Conservation (phyloP, 2,888 invertebrate genomes). For the Adineta ricciae region DNA sequence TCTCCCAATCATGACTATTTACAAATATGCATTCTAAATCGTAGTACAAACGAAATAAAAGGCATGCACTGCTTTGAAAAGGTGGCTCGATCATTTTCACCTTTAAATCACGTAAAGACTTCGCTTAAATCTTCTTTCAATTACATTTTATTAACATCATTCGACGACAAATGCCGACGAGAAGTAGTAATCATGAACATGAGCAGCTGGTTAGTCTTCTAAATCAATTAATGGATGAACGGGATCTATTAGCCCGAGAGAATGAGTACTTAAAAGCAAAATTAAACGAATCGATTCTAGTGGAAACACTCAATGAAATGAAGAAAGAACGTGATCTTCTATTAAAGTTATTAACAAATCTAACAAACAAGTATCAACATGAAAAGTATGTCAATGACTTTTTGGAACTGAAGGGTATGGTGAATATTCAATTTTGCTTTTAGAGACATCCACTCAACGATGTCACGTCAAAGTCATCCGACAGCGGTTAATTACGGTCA, state of each 20-base stretch:
- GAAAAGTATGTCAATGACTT: too few species aligned
- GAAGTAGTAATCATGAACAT: background rate
- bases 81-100: background rate
- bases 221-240: background rate
- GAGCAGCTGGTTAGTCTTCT: background rate
- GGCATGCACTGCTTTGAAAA: background rate
- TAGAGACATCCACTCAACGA: too few species aligned
- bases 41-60: background rate
- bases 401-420: too few species aligned
- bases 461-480: background rate
- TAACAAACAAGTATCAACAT: background rate
- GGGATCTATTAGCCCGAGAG: background rate
- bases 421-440: too few species aligned
- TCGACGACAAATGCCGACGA: background rate
- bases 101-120: background rate
- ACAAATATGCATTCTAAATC: background rate
- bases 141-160: too few species aligned
- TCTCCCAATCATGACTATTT: background rate
- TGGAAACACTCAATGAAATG: background rate
- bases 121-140: background rate
- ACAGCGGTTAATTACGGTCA: background rate
- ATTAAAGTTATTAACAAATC: background rate
- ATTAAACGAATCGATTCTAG: background rate
- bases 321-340: background rate
- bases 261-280: slow-evolving; percentile 6